A percentile compares a stretch with the other conserved stretches of the same genome.
These are phyloP conservation scores for Pseudonaja textilis DNA, from an alignment of 2,113 vertebrate genomes.

Conservation along the genomic window DNA sequence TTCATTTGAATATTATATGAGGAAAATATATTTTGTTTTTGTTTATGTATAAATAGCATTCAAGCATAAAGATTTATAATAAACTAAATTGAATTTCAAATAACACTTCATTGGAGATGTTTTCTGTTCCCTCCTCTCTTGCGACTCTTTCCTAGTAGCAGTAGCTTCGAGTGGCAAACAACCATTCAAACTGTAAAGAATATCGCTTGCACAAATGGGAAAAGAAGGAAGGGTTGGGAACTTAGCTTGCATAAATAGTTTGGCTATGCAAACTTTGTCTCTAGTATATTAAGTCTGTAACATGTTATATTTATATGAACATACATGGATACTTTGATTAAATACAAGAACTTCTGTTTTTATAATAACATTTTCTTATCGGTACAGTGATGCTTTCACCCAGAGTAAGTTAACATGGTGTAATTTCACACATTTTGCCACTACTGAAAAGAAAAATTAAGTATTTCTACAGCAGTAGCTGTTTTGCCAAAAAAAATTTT, in stretches of 20 bases:
- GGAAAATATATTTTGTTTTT: not conserved
- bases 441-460: constrained; percentile 19
- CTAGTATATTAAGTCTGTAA: not conserved
- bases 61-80: not conserved
- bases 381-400: constrained; percentile 8
- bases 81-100: not conserved
- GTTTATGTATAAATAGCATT: not conserved
- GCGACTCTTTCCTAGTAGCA: not conserved
- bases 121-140: not conserved
- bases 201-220: not conserved
- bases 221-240: not conserved
- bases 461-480: constrained; percentile 10
- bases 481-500: not conserved
- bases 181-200: not conserved
- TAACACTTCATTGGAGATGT: not conserved
- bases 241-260: not conserved
- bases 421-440: not conserved
- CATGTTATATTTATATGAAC: not conserved
- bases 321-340: not conserved
- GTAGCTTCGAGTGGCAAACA: not conserved
- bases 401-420: constrained; percentile 15
- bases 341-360: not conserved
- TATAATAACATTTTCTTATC: constrained; percentile 8
- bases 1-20: not conserved
- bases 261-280: not conserved